Evolutionary conservation across 1,140 invertebrate genomes (phyloP), one percentile per base, ranked within the genome.

Genomic region (Anastrepha ludens): DNA sequence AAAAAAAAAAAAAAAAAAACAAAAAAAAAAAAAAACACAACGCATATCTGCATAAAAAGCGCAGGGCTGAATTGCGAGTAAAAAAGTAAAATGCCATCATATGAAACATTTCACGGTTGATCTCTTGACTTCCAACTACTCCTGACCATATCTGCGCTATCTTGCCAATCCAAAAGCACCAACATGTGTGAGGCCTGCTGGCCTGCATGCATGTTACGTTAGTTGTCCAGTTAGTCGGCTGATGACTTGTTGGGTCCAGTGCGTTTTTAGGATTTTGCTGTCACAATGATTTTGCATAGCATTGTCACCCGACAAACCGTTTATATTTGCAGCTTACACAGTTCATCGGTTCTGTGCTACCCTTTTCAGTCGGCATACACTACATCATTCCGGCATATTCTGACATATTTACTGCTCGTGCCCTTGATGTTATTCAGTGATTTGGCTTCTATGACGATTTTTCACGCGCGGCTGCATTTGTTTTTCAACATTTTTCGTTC

Each of bases 171-270:
- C 29, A 74, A 13, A 74, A 2, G 44, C 15, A 9, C 44, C 15
- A n/a, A 3, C 17, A 41, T 50, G 44, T 50, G 41, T 41, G 5
- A 41, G 15, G 17, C 65, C 70, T 17, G 47, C 44, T 20, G 44
- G 70, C 44, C 44, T 50, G 47, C 41, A 70, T 70, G 65, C 65
- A 70, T 74, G 70, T 74, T 47, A 47, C 39, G 13, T 15, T 44
- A 50, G 70, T 74, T 74, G 70, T 47, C 70, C 70, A 74, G 70
- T 74, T 74, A 74, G 70, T 9, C 11, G 44, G 13, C 70, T 74
- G 70, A 70, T 41, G 65, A 29, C 39, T 74, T 50, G 70, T 74
- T 74, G 70, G 70, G 70, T 74, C 20, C 74, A 81, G 47, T 81
- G 47, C 47, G n/a, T 29, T 81, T 81, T 81, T 81, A 55, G 74